Percentiles rank a stretch among this genome's conserved stretches.
Evolutionary conservation across 2,797 vertebrate species (phyloP).

Genomic region (Gallinago stenura): DNA sequence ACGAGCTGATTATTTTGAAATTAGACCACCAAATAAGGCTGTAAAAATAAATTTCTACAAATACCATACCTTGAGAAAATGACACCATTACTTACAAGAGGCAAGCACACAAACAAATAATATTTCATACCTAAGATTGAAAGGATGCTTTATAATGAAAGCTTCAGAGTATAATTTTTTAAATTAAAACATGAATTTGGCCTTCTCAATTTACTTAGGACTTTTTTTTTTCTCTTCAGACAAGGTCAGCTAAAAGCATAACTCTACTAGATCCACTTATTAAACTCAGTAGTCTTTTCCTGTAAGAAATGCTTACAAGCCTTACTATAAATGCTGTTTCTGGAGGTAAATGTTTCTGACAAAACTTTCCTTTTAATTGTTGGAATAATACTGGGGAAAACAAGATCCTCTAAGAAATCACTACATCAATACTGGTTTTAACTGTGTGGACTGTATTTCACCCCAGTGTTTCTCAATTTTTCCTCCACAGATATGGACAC

Average conservation of each 20-base stretch:
- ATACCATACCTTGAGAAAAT: neutral
- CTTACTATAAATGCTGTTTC: neutral
- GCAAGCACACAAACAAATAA: neutral
- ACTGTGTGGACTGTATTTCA: neutral
- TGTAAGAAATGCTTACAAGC: neutral
- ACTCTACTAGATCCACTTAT: neutral
- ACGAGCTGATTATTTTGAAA: neutral
- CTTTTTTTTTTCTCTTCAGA: neutral
- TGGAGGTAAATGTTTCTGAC: neutral
- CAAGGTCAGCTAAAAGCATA: neutral
- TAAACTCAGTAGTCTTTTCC: neutral
- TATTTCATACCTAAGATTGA: neutral
- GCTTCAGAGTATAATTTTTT: neutral
- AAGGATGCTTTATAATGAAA: neutral
- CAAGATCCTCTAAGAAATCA: neutral
- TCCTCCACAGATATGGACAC: neutral
- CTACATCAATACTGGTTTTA: neutral
- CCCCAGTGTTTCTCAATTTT: accelerated
- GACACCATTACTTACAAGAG: neutral
- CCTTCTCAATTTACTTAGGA: neutral
- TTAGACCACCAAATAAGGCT: neutral
- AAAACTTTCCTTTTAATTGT: neutral
- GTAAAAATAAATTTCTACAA: neutral
- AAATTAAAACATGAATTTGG: neutral
- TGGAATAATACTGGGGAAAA: neutral